phyloP scores from a whole-genome alignment of 2,888 invertebrate species.

The Leptarthrus brevirostris region DNA sequence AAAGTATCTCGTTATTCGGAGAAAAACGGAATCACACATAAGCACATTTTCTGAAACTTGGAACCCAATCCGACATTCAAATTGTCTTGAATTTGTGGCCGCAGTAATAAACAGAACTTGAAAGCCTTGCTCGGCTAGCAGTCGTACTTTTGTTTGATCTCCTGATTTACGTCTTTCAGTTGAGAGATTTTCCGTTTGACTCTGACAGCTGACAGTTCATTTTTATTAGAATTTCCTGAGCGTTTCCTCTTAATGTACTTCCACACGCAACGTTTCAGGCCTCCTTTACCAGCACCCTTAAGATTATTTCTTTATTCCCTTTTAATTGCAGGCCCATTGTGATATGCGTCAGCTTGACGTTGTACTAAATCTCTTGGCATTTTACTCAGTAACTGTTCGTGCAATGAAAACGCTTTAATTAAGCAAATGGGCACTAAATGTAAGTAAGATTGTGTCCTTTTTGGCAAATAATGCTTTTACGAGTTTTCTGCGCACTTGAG shows the following conservation, averaged over 20 bases:
- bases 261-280: neutral
- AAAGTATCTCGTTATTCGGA: neutral
- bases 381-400: neutral
- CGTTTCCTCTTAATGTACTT: too few species aligned
- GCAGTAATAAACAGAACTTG: neutral
- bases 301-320: slow-evolving; percentile 13
- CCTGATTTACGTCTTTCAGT: slow-evolving; percentile 32
- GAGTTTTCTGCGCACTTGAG: too few species aligned
- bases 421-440: neutral
- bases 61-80: neutral
- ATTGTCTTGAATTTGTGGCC: too few species aligned
- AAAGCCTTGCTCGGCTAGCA: neutral
- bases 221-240: neutral
- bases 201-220: slow-evolving; percentile 22
- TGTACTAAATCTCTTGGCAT: neutral
- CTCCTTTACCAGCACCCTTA: neutral
- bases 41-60: neutral
- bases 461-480: too few species aligned
- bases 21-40: neutral
- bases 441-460: too few species aligned
- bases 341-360: neutral
- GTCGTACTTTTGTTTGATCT: slow-evolving; percentile 4
- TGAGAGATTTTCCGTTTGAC: slow-evolving; percentile 9
- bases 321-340: slow-evolving; percentile 12
- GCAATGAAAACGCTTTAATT: neutral